Evolutionary conservation across 2,888 invertebrate species (phyloP).

Genomic region (Phalera bucephala): DNA sequence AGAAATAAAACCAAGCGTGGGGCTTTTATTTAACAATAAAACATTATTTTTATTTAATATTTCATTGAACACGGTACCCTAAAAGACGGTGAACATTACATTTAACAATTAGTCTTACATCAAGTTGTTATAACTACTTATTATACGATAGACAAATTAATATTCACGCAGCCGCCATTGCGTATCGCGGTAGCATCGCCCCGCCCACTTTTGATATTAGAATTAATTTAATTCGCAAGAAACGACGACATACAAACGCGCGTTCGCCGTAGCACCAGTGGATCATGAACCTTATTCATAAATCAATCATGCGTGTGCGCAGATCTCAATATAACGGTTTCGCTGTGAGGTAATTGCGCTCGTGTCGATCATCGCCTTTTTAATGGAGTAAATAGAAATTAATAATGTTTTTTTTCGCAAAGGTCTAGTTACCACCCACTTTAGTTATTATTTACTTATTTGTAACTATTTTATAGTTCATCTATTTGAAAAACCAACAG

Average conservation of each 20-base stretch:
- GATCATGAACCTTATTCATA: constrained; percentile 35
- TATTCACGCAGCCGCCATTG: constrained; percentile 55
- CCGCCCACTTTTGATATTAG: constrained; percentile 58
- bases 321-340: constrained; percentile 5
- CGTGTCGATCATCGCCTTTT: constrained; percentile 24
- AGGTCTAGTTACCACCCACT: constrained; percentile 13
- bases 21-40: too few relatives aligned
- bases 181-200: constrained; percentile 63
- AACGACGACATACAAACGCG: constrained; percentile 19
- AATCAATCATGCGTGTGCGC: constrained; percentile 1
- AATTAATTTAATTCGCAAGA: constrained; percentile 50
- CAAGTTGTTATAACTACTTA: constrained; percentile 40
- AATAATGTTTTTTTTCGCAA: constrained; percentile 24
- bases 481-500: constrained; percentile 12
- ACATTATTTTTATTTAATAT: too few relatives aligned
- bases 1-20: too few relatives aligned
- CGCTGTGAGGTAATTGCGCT: constrained; percentile 19
- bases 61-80: too few relatives aligned
- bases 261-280: constrained; percentile 12
- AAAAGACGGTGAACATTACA: not conserved
- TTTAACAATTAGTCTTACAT: constrained; percentile 33
- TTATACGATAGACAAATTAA: constrained; percentile 64
- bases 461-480: constrained; percentile 4
- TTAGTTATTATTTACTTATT: constrained; percentile 6
- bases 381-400: constrained; percentile 23